Evolutionary conservation across 1,140 invertebrate genomes (phyloP).

Genomic region (Drosophila busckii): DNA sequence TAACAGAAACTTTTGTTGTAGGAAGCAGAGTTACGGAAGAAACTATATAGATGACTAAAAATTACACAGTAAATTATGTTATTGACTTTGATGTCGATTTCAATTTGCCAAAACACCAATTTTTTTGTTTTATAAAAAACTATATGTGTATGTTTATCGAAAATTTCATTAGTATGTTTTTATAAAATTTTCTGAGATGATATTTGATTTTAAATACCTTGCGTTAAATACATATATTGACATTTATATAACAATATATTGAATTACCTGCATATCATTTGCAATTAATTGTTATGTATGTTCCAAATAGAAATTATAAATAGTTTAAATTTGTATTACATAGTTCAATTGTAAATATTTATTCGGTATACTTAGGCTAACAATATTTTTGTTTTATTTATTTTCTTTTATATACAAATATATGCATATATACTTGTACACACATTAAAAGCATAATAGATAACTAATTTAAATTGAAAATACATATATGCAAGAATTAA

Average conservation of each 20-base stretch:
- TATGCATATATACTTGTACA: slow-evolving; percentile 29
- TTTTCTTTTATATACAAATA: slow-evolving; percentile 32
- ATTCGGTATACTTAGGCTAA: slow-evolving; percentile 47
- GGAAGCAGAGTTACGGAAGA: slow-evolving; percentile 19
- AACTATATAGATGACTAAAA: slow-evolving; percentile 11
- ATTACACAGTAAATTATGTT: slow-evolving; percentile 2
- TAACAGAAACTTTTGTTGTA: neutral
- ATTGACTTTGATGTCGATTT: slow-evolving; percentile 1
- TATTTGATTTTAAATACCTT: slow-evolving; percentile 20
- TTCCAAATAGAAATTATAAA: slow-evolving; percentile 31
- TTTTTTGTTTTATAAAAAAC: slow-evolving; percentile 7
- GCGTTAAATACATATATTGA: slow-evolving; percentile 9
- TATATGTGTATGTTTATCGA: neutral
- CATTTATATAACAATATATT: slow-evolving; percentile 9
- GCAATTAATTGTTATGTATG: slow-evolving; percentile 9
- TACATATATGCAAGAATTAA: slow-evolving; percentile 33
- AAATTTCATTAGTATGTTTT: neutral
- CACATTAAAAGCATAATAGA: slow-evolving; percentile 42
- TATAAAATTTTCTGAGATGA: slow-evolving; percentile 5
- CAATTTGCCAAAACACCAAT: slow-evolving; percentile 3
- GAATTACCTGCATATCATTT: slow-evolving; percentile 3
- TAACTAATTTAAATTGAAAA: slow-evolving; percentile 17
- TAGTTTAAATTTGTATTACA: slow-evolving; percentile 7
- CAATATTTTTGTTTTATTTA: slow-evolving; percentile 37
- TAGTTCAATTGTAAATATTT: slow-evolving; percentile 52